A percentile compares a stretch with the other conserved stretches of the same genome.
Evolutionary conservation across 2,888 invertebrate genomes (phyloP).

Genomic region (Thymelicus sylvestris): DNA sequence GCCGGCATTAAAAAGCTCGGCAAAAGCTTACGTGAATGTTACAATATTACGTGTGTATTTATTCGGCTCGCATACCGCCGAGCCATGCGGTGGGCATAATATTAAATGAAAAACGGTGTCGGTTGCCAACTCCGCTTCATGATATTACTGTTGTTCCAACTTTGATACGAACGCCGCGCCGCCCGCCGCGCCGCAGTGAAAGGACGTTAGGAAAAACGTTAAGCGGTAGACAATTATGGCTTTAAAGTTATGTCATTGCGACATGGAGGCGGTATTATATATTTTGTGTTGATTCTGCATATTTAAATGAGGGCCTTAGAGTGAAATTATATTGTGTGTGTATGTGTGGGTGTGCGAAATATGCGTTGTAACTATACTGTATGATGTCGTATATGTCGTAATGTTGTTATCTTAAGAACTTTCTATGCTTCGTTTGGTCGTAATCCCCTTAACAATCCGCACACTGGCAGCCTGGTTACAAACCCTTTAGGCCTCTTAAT

Average conservation of each 20-base stretch:
- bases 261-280: neutral
- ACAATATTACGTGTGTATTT: slow-evolving; percentile 30
- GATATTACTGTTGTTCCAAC: slow-evolving; percentile 33
- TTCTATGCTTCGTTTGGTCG: too few relatives aligned
- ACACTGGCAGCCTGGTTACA: too few relatives aligned
- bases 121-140: slow-evolving; percentile 34
- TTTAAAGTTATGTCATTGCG: neutral
- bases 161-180: slow-evolving; percentile 21
- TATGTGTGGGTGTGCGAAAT: too few relatives aligned
- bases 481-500: too few relatives aligned
- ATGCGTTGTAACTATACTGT: too few relatives aligned
- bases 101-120: slow-evolving; percentile 35
- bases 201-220: neutral
- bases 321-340: too few relatives aligned
- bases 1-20: slow-evolving; percentile 28
- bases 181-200: neutral
- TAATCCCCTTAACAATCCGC: too few relatives aligned
- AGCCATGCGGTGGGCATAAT: slow-evolving; percentile 31
- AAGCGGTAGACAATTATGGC: slow-evolving; percentile 9
- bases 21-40: slow-evolving; percentile 10
- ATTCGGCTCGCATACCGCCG: slow-evolving; percentile 19
- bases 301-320: too few relatives aligned
- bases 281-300: neutral
- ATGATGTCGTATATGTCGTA: too few relatives aligned
- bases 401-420: too few relatives aligned